phyloP scores from a whole-genome alignment of 1,140 invertebrate species.

The Pogonomyrmex barbatus region DNA sequence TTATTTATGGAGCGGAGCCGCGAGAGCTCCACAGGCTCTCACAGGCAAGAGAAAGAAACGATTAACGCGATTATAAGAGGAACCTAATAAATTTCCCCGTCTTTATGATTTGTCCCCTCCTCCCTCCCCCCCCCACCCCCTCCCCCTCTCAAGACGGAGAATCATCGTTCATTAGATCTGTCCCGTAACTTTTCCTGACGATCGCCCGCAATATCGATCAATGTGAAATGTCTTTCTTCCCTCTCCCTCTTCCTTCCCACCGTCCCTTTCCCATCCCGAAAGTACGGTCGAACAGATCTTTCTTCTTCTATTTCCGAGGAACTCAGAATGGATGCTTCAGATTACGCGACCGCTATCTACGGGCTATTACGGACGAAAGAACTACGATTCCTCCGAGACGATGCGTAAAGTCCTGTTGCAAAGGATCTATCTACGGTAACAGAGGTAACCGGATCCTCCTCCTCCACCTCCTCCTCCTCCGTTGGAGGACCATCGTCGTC shows the following conservation, averaged over 20 bases:
- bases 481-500: not conserved
- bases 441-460: conserved; percentile 53
- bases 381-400: conserved; percentile 35
- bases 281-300: not conserved
- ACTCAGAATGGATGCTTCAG: conserved; percentile 42
- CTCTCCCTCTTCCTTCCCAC: not conserved
- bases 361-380: conserved; percentile 35
- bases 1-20: not conserved
- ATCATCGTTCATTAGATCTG: conserved; percentile 10
- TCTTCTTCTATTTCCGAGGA: conserved; percentile 39
- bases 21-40: not conserved
- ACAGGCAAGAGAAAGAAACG: not conserved
- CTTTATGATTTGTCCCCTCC: not conserved
- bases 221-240: not conserved
- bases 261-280: too few relatives aligned
- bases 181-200: conserved; percentile 23
- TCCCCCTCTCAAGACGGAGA: not conserved
- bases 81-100: conserved; percentile 11
- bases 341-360: conserved; percentile 28
- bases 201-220: conserved; percentile 32
- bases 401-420: conserved; percentile 31
- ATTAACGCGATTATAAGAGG: not conserved
- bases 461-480: too few relatives aligned
- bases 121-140: too few relatives aligned
- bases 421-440: conserved; percentile 35